Conservation (phyloP, 2,113 vertebrate genomes). For the Echinops telfairi region DNA sequence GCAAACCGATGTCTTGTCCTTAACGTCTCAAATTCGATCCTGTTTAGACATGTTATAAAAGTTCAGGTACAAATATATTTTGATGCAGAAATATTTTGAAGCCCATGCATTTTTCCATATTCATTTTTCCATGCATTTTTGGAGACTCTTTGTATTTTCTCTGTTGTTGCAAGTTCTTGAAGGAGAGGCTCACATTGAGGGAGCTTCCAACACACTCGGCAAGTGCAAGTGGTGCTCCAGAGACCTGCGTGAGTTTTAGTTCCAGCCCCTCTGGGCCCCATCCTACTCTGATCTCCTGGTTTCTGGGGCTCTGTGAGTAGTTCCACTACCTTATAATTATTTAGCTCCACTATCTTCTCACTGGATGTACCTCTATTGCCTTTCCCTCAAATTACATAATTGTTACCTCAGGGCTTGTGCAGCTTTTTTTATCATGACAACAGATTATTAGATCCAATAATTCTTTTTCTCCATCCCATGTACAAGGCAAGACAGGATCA, state of each 20-base stretch:
- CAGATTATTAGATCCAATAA: not conserved
- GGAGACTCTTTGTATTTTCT: not conserved
- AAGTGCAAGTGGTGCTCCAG: constrained; percentile 9
- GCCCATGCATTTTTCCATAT: no score
- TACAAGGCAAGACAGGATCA: not conserved
- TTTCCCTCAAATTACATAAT: constrained; percentile 18
- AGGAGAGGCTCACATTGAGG: not conserved
- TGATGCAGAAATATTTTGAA: no score
- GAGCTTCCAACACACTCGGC: not conserved
- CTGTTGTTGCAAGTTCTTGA: not conserved
- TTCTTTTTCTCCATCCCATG: not conserved
- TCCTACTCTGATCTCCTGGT: not conserved
- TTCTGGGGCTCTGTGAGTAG: not conserved
- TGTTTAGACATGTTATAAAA: no score
- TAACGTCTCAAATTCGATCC: no score
- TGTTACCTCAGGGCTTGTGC: not conserved
- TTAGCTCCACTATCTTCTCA: constrained; percentile 9
- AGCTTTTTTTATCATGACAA: not conserved
- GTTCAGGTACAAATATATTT: no score
- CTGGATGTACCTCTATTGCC: not conserved
- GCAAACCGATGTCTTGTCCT: no score
- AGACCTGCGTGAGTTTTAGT: not conserved
- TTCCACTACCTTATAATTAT: not conserved
- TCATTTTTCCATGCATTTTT: no score
- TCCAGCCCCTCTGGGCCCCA: not conserved